Evolutionary conservation across 2,888 invertebrate genomes (phyloP).

Genomic region (Rhagium mordax): DNA sequence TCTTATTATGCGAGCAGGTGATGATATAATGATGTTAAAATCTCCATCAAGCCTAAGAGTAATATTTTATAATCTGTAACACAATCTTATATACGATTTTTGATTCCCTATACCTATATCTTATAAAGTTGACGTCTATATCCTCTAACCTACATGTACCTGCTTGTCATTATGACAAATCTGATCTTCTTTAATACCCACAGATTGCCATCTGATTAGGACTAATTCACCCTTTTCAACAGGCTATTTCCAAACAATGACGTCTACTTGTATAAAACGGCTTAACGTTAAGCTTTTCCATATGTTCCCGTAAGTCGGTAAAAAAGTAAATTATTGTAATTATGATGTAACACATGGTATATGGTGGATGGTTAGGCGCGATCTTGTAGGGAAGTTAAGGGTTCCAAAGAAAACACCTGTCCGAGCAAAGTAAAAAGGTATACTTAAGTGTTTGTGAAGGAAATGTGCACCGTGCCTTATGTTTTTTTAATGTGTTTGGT

Average conservation of each 20-base stretch:
- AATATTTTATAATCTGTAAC: slow-evolving; percentile 8
- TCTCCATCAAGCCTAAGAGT: neutral
- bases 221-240: slow-evolving; percentile 65
- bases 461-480: slow-evolving; percentile 22
- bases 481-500: slow-evolving; percentile 2
- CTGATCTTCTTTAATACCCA: slow-evolving; percentile 52
- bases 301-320: slow-evolving; percentile 54
- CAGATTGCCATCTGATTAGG: slow-evolving; percentile 52
- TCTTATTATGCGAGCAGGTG: neutral
- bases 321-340: slow-evolving; percentile 66
- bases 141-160: slow-evolving; percentile 56
- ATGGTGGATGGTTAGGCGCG: slow-evolving; percentile 57
- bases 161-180: slow-evolving; percentile 61
- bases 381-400: slow-evolving; percentile 54
- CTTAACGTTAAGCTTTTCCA: slow-evolving; percentile 55
- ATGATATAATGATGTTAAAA: neutral
- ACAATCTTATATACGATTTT: slow-evolving; percentile 12
- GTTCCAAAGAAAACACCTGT: slow-evolving; percentile 52
- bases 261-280: slow-evolving; percentile 32
- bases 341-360: slow-evolving; percentile 68
- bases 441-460: slow-evolving; percentile 28
- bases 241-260: slow-evolving; percentile 53
- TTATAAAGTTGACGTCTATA: slow-evolving; percentile 57
- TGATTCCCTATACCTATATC: slow-evolving; percentile 36
- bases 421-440: slow-evolving; percentile 38